Evolutionary conservation across 2,888 invertebrate species (phyloP).

Genomic region (Agonopterix alstromeriana): DNA sequence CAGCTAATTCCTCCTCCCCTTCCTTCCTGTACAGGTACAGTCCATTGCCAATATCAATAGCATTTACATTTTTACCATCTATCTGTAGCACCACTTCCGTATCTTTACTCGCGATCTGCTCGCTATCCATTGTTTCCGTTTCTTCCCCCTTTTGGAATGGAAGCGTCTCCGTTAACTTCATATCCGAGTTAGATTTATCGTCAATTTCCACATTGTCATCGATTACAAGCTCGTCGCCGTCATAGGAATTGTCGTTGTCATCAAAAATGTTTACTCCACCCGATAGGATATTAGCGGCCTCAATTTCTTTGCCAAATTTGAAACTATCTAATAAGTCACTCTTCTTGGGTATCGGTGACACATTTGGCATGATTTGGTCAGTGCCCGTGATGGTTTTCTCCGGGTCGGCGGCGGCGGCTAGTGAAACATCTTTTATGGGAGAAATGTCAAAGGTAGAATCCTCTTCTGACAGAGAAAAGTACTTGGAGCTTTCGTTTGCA

Average conservation of each 20-base stretch:
- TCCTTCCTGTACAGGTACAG: conserved; percentile 64
- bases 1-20: conserved; percentile 61
- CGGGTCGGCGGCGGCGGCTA: conserved; percentile 29
- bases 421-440: conserved; percentile 47
- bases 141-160: conserved; percentile 29
- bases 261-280: conserved; percentile 71
- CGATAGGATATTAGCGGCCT: conserved; percentile 66
- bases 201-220: conserved; percentile 59
- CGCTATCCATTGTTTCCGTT: conserved; percentile 31
- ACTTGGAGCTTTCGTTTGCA: conserved; percentile 65
- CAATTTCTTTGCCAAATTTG: conserved; percentile 65
- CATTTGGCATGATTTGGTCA: conserved; percentile 44
- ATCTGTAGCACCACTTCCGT: conserved; percentile 65
- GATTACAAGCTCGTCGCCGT: conserved; percentile 67
- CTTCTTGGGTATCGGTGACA: conserved; percentile 57
- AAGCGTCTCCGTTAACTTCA: conserved; percentile 26
- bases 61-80: conserved; percentile 68
- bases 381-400: conserved; percentile 35
- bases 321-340: conserved; percentile 48
- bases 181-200: conserved; percentile 37
- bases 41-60: conserved; percentile 68
- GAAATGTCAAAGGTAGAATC: conserved; percentile 56
- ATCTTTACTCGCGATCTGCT: conserved; percentile 44
- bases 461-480: conserved; percentile 62
- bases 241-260: conserved; percentile 71